phyloP scores from a whole-genome alignment of 1,140 invertebrate species.

The Rhynchophorus ferrugineus region DNA sequence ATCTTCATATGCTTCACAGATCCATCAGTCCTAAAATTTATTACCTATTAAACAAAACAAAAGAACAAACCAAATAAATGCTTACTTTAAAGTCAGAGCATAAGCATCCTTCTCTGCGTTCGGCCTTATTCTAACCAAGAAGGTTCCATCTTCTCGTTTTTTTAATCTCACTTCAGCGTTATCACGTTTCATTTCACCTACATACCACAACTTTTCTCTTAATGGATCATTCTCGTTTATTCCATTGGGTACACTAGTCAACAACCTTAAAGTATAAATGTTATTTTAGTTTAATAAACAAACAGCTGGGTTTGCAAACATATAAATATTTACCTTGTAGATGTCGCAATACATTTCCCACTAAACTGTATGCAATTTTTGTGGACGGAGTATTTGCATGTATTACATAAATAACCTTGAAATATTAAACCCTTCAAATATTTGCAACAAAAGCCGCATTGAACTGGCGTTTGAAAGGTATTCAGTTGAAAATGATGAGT shows the following conservation, averaged over 20 bases:
- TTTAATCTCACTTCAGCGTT: conserved; percentile 70
- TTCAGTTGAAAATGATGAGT: conserved; percentile 83
- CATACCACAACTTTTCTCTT: conserved; percentile 52
- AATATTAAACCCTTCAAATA: conserved; percentile 81
- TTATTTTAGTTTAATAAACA: no score
- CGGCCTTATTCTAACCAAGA: conserved; percentile 76
- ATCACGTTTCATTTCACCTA: conserved; percentile 82
- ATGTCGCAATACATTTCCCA: conserved; percentile 16
- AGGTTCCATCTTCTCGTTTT: conserved; percentile 76
- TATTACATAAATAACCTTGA: conserved; percentile 71
- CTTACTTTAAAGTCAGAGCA: conserved; percentile 84
- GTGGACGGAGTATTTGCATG: conserved; percentile 65
- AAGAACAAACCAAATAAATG: conserved; percentile 3
- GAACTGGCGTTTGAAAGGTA: conserved; percentile 75
- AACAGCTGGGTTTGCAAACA: background rate
- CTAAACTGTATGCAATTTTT: conserved; percentile 59
- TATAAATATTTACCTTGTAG: conserved; percentile 3
- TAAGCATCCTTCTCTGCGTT: conserved; percentile 52
- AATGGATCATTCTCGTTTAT: conserved; percentile 23
- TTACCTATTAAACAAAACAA: background rate
- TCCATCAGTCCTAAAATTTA: conserved; percentile 61
- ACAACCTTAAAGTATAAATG: conserved; percentile 4
- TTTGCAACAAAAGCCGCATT: conserved; percentile 77
- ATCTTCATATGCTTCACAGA: conserved; percentile 91
- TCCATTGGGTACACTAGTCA: conserved; percentile 7